Evolutionary conservation across 2,113 vertebrate species (phyloP).

Genomic region (Buteo buteo): DNA sequence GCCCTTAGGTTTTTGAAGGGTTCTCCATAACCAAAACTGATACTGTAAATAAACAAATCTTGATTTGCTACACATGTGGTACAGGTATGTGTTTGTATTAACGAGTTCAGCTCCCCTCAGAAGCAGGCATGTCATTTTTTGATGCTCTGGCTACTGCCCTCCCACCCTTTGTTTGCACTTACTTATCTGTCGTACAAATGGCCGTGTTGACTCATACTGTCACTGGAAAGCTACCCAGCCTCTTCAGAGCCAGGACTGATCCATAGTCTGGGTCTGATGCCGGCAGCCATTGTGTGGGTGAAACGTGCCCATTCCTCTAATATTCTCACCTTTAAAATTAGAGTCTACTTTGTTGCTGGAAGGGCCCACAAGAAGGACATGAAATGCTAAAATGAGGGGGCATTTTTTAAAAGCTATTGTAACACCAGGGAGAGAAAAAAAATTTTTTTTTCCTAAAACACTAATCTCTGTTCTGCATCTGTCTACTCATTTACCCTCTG

Average conservation of each 20-base stretch:
- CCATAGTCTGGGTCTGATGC: not conserved
- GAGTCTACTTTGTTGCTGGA: not conserved
- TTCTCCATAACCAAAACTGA: not conserved
- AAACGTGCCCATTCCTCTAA: not conserved
- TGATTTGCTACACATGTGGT: not conserved
- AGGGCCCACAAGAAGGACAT: not conserved
- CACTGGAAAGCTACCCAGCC: not conserved
- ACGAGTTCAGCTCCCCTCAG: not conserved
- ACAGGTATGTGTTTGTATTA: not conserved
- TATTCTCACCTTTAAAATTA: not conserved
- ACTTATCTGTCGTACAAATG: not conserved
- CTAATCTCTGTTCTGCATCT: conserved; percentile 24
- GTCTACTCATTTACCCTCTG: conserved; percentile 15
- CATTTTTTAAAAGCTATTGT: not conserved
- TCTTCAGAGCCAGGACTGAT: not conserved
- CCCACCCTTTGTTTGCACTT: not conserved
- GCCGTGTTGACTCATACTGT: not conserved
- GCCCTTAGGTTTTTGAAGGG: not conserved
- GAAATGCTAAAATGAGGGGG: not conserved
- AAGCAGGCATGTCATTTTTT: not conserved
- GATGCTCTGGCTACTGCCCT: not conserved
- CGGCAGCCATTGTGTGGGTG: not conserved
- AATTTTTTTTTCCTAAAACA: not conserved
- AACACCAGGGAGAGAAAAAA: not conserved
- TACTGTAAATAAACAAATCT: not conserved